phyloP scores from a whole-genome alignment of 1,140 invertebrate species.

The Cataglyphis hispanica region DNA sequence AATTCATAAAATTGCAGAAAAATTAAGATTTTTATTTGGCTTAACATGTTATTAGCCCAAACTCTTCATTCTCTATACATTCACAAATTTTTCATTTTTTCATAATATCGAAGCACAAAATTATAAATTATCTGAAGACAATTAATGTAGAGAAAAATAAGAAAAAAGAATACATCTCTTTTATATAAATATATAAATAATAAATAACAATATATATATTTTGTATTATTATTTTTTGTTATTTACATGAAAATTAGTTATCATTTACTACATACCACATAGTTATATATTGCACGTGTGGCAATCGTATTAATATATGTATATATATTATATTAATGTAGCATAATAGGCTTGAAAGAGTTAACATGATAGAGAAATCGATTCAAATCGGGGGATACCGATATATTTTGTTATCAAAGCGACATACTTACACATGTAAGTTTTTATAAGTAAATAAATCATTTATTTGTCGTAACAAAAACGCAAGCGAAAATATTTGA shows the following conservation, averaged over 20 bases:
- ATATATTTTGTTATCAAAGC: conserved; percentile 5
- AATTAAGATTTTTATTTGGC: not conserved
- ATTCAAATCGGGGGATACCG: conserved; percentile 1
- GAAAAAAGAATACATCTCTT: not conserved
- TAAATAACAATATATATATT: conserved; percentile 28
- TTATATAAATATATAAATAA: conserved; percentile 37
- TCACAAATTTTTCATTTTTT: conserved; percentile 20
- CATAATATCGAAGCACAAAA: not conserved
- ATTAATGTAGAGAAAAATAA: not conserved
- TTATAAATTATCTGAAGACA: not conserved
- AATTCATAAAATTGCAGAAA: not conserved
- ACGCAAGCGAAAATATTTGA: not conserved
- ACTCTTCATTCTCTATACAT: not conserved
- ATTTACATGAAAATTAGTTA: conserved; percentile 44
- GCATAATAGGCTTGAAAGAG: conserved; percentile 15
- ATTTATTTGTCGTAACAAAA: conserved; percentile 6
- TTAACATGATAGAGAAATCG: conserved; percentile 14
- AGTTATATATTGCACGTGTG: conserved; percentile 24
- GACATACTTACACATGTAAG: not conserved
- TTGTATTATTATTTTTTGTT: not conserved
- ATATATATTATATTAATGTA: conserved; percentile 21
- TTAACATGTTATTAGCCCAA: conserved; percentile 2
- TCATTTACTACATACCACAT: not conserved
- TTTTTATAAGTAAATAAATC: conserved; percentile 34
- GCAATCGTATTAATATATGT: conserved; percentile 11